Evolutionary conservation across 2,888 invertebrate genomes (phyloP).

Genomic region (Autographa pulchrina): DNA sequence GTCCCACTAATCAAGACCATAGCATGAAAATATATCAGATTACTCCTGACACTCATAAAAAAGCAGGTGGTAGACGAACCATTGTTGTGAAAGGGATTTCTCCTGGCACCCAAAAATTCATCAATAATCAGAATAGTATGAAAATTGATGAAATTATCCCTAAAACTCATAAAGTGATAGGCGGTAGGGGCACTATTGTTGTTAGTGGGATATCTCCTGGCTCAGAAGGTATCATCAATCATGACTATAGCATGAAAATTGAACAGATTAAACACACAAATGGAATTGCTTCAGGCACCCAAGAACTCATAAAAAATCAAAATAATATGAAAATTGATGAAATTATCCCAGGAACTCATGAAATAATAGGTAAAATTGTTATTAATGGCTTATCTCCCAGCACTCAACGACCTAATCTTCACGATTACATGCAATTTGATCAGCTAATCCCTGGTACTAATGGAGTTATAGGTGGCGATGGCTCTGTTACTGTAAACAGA

Average conservation of each 20-base stretch:
- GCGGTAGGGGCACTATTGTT: no score
- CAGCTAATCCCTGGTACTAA: not conserved
- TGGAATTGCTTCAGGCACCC: not conserved
- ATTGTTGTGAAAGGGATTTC: slow-evolving; percentile 19
- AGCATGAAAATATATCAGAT: not conserved
- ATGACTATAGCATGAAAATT: not conserved
- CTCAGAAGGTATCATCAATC: not conserved
- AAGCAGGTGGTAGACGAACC: not conserved
- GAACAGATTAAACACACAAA: not conserved
- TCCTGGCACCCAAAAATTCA: not conserved
- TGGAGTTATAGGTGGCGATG: slow-evolving; percentile 4
- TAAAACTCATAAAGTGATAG: no score
- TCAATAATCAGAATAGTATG: not conserved
- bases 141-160: not conserved
- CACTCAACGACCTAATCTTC: not conserved
- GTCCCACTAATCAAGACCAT: not conserved
- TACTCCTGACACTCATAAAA: not conserved
- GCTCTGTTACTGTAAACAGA: not conserved
- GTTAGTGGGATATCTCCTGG: not conserved
- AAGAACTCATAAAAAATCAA: not conserved
- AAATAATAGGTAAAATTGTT: not conserved
- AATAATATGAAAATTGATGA: slow-evolving; percentile 4
- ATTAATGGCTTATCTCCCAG: not conserved
- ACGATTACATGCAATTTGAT: not conserved
- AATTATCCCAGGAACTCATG: not conserved